These are phyloP conservation scores for Momotus momota DNA, from an alignment of 2,797 vertebrate species.

Conservation along the genomic window DNA sequence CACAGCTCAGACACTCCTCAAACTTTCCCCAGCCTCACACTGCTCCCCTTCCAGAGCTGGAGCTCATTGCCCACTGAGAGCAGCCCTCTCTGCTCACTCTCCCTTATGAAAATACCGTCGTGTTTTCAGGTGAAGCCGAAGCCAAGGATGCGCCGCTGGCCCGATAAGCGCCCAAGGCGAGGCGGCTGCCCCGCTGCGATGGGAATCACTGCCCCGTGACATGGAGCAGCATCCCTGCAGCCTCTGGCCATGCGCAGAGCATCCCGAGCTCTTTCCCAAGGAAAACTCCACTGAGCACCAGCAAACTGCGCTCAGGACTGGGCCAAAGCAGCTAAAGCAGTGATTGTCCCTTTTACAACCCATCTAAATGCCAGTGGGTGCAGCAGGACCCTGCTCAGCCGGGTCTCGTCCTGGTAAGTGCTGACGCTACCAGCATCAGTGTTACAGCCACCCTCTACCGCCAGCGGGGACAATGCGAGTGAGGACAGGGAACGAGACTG, in stretches of 20 bases:
- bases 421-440: neutral
- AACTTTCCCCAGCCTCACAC: neutral
- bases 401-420: neutral
- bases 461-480: rapidly evolving
- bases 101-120: neutral
- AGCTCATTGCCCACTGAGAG: neutral
- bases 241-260: rapidly evolving
- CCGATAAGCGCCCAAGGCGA: neutral
- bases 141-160: neutral
- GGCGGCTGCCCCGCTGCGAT: rapidly evolving
- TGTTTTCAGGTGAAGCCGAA: neutral
- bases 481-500: neutral
- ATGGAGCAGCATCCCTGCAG: neutral
- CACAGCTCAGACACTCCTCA: neutral
- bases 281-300: neutral
- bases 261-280: neutral
- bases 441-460: neutral
- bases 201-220: neutral
- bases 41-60: neutral
- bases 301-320: neutral
- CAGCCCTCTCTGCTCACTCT: neutral
- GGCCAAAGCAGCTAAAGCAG: neutral
- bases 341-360: neutral
- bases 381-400: neutral
- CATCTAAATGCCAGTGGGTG: neutral